Evolutionary conservation across 1,140 invertebrate species (phyloP).

Genomic region (Bradynema listronoti): DNA sequence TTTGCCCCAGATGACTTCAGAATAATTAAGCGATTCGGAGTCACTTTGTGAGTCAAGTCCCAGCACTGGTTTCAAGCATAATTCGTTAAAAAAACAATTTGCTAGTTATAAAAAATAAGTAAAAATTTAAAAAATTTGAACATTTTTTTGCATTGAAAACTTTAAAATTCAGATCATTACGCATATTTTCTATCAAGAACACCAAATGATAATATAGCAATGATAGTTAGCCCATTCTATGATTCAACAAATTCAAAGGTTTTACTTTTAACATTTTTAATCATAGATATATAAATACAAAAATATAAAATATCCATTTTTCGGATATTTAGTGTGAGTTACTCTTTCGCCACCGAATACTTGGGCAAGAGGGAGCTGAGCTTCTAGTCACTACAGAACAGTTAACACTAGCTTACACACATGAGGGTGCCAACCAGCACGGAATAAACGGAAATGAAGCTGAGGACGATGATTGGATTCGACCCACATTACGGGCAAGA

Average conservation of each 20-base stretch:
- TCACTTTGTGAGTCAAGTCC: not conserved
- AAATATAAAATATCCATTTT: conserved; percentile 9
- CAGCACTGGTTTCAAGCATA: too few relatives aligned
- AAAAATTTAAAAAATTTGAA: not conserved
- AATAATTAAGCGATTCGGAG: not conserved
- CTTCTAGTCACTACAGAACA: conserved; percentile 42
- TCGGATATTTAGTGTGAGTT: conserved; percentile 32
- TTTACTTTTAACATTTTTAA: not conserved
- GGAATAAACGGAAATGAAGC: conserved; percentile 16
- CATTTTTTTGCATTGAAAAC: too few relatives aligned
- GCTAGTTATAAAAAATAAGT: conserved; percentile 19
- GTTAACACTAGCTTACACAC: conserved; percentile 9
- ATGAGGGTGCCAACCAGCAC: not conserved
- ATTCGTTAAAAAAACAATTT: too few relatives aligned
- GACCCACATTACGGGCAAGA: conserved; percentile 37
- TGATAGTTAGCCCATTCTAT: conserved; percentile 41
- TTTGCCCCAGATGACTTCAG: not conserved
- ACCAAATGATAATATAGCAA: conserved; percentile 27
- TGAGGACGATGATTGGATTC: conserved; percentile 43
- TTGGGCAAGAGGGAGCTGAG: conserved; percentile 34
- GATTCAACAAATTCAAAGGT: conserved; percentile 36
- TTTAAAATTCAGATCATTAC: conserved; percentile 44
- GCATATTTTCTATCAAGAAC: conserved; percentile 22
- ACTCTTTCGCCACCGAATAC: conserved; percentile 28
- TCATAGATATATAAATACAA: not conserved